Base-by-base conservation (phyloP, 2,113 vertebrate species). In the Chitala chitala region DNA sequence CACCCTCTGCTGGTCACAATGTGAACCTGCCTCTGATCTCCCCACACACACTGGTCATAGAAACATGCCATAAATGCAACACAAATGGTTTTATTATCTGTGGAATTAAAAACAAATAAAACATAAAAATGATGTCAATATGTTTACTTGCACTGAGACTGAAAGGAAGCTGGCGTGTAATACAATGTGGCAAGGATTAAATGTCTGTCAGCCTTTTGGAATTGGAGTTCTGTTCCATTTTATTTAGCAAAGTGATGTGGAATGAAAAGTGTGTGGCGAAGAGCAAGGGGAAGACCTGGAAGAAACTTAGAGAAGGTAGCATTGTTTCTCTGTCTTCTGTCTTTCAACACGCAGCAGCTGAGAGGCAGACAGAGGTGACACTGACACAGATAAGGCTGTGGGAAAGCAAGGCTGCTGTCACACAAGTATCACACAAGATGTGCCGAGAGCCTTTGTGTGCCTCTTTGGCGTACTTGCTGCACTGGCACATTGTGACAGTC, bases 401-500 rank as follows among this genome's bases (percentile, higher is more conserved):
- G 58, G 58, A 73, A 73, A 13, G 9, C 20, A 6, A 38, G 31
- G 26, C 10, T 15, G 10, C 33, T 58, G 72, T 74, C 73, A 29
- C 48, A 29, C 17, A 38, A 74, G 3, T 20, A 51, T 74, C 48
- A 40, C 3, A n/a, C n/a, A n/a, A n/a, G 36, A 64, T 55, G 3
- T 1, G 8, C 12, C 22, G 44, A 33, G 26, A 29, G 31, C 50
- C 36, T 74, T 73, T 73, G 58, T 73, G 72, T 12, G 29, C 2
- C 4, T 64, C 29, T 51, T 31, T 9, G n/a, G 31, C 29, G 8
- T 63, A 56, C 58, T 50, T 31, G 44, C 44, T 7, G 20, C 56
- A 29, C 15, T 51, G 72, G 56, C 56, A 64, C 72, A 73, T 73
- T 63, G 53, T 73, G 58, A 73, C 72, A 72, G 22, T 12, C 50